Base-by-base conservation (phyloP, 2,797 vertebrate genomes). In the Megalops cyprinoides region DNA sequence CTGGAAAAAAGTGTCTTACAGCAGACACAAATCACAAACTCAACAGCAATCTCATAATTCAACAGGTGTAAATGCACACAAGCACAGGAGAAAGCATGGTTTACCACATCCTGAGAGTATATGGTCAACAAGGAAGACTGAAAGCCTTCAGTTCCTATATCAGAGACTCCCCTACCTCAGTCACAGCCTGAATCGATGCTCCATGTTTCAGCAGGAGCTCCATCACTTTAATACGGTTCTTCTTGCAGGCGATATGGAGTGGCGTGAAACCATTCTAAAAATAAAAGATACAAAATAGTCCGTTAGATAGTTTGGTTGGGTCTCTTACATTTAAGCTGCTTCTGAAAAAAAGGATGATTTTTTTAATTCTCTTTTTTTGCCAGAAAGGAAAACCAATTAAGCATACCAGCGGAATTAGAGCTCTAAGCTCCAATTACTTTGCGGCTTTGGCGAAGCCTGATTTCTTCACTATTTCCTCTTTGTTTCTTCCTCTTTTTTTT, bases 171-270 rank as follows among this genome's bases (percentile, higher is more conserved):
- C 89, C 87, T 87, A 98, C 98, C 95, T 99, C 98, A 4, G 98
- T 99, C 78, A 99, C 97, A 0, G 98, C 98, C 91, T 99, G 98
- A 85, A 95, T 94, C n/a, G 94, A 95, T 0, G 94, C 94, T 84
- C 97, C 97, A 0, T 96, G 95, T 87, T 96, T 97, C 87, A 97
- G 84, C 75, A 99, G 95, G 49, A 99, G 94, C 91, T 99, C 98
- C 98, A 99, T 99, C 79, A 99, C 98, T 95, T 98, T 99, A 84
- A 97, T 95, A 88, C 98, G 91, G 88, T 99, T 99, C 88, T 99
- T 99, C 94, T 99, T 99, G 87, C 98, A 99, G 90, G 98, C 98
- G 37, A 99, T 99, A 88, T 99, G 98, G 89, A 99, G 96, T 1
- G 98, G 98, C 12, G 97, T 99, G 89, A 99, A 99, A 92, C 98